A percentile compares a stretch with the other conserved stretches of the same genome.
Evolutionary conservation across 2,888 invertebrate species (phyloP).

Genomic region (Mayetiola destructor): DNA sequence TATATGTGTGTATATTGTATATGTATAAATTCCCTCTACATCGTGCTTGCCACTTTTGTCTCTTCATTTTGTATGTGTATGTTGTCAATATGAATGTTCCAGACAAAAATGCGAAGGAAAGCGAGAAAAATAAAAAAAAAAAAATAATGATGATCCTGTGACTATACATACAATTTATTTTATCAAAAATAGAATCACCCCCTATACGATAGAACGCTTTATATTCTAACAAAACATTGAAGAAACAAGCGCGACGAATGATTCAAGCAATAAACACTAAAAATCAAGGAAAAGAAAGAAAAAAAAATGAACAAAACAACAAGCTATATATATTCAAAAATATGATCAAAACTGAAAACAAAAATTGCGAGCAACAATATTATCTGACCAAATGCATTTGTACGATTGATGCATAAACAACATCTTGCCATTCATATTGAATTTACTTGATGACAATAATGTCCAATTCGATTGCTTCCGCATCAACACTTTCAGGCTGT

Average conservation of each 20-base stretch:
- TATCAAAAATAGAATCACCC: slow-evolving; percentile 20
- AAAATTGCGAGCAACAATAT: not conserved
- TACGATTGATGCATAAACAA: not conserved
- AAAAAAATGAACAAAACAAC: not conserved
- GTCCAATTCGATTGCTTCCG: slow-evolving; percentile 35
- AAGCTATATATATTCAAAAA: slow-evolving; percentile 3
- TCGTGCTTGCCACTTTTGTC: too few species aligned
- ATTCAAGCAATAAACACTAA: not conserved
- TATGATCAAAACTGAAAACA: not conserved
- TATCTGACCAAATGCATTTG: too few species aligned
- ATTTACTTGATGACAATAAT: slow-evolving; percentile 17
- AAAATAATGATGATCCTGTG: slow-evolving; percentile 21
- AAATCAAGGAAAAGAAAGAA: not conserved
- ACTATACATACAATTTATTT: slow-evolving; percentile 22
- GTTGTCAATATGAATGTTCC: not conserved
- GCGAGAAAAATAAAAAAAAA: slow-evolving; percentile 17
- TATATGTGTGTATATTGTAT: too few species aligned
- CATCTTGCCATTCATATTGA: slow-evolving; percentile 1
- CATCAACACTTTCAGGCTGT: slow-evolving; percentile 33
- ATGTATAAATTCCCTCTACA: too few species aligned
- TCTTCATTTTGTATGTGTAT: too few species aligned
- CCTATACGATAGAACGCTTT: slow-evolving; percentile 1
- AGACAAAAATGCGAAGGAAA: too few species aligned
- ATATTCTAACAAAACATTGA: not conserved
- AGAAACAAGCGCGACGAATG: slow-evolving; percentile 2